Conservation (phyloP, 1,140 invertebrate genomes). For the Amyelois transitella region DNA sequence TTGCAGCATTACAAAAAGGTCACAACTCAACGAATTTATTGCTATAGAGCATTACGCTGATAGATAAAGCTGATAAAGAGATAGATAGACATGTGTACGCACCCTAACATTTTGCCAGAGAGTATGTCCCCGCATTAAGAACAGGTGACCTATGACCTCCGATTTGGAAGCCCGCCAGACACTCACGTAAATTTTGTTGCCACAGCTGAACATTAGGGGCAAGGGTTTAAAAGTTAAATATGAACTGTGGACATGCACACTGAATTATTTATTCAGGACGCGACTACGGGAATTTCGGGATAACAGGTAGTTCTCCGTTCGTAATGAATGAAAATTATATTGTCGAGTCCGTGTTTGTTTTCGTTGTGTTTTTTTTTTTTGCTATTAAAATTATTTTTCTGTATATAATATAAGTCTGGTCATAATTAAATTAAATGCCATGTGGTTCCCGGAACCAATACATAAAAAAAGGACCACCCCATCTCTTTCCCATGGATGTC, state of each 20-base stretch:
- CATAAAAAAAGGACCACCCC: too few species aligned
- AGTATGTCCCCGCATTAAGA: slow-evolving; percentile 40
- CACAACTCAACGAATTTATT: too few species aligned
- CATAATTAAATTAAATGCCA: too few species aligned
- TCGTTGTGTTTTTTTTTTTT: background rate
- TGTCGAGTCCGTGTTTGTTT: background rate
- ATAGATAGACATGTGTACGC: too few species aligned
- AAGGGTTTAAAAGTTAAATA: slow-evolving; percentile 49
- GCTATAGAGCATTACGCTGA: too few species aligned
- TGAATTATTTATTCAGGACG: slow-evolving; percentile 32
- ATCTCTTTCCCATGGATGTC: too few species aligned
- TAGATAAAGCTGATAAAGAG: too few species aligned
- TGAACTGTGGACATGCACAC: slow-evolving; percentile 26
- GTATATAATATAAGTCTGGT: background rate
- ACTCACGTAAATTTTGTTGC: slow-evolving; percentile 43
- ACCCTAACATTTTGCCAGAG: too few species aligned
- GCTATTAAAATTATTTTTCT: background rate
- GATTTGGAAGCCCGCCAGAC: slow-evolving; percentile 45
- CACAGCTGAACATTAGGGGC: slow-evolving; percentile 31
- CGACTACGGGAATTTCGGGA: background rate
- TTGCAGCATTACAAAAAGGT: too few species aligned
- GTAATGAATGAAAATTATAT: background rate
- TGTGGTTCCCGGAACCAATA: too few species aligned
- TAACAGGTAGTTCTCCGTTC: background rate
- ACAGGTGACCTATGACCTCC: slow-evolving; percentile 42